Percentiles rank a stretch among this genome's conserved stretches.
These are phyloP conservation scores for Phyllostomus hastatus DNA, from an alignment of 2,113 vertebrate species.

Conservation along the genomic window DNA sequence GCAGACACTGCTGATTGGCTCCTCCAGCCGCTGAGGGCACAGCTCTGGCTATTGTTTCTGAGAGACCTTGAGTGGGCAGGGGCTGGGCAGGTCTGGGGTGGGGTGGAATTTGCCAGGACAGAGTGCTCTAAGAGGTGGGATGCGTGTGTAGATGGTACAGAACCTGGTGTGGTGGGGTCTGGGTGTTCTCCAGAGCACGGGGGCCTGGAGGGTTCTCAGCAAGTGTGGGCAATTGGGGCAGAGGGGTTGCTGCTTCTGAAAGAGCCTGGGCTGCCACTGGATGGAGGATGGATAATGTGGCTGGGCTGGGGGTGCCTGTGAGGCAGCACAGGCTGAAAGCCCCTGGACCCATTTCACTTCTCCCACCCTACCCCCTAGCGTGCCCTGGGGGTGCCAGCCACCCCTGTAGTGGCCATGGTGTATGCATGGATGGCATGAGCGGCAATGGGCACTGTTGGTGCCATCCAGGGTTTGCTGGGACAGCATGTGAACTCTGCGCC, in stretches of 20 bases:
- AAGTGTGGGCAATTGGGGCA: no score
- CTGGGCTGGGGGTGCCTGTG: neutral
- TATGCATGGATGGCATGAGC: conserved; percentile 82
- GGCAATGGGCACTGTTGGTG: conserved; percentile 88
- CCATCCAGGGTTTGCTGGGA: conserved; percentile 83
- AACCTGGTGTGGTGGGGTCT: no score
- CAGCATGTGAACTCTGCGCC: conserved; percentile 87
- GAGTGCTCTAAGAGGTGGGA: neutral
- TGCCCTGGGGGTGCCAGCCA: conserved; percentile 90
- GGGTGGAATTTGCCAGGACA: neutral
- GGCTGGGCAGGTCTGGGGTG: neutral
- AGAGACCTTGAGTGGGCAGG: neutral
- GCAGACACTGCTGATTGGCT: rapidly evolving
- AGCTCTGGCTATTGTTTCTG: no score
- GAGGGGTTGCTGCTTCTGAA: neutral
- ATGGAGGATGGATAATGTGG: neutral
- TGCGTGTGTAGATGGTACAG: neutral
- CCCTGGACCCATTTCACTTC: neutral
- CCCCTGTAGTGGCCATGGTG: conserved; percentile 84
- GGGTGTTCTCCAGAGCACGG: neutral
- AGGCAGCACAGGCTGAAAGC: neutral
- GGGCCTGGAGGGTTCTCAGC: neutral
- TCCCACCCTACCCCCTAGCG: neutral
- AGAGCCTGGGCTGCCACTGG: neutral
- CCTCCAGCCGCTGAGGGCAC: neutral